Base-by-base conservation (phyloP, 2,888 invertebrate genomes). In the Macrophya annulata region DNA sequence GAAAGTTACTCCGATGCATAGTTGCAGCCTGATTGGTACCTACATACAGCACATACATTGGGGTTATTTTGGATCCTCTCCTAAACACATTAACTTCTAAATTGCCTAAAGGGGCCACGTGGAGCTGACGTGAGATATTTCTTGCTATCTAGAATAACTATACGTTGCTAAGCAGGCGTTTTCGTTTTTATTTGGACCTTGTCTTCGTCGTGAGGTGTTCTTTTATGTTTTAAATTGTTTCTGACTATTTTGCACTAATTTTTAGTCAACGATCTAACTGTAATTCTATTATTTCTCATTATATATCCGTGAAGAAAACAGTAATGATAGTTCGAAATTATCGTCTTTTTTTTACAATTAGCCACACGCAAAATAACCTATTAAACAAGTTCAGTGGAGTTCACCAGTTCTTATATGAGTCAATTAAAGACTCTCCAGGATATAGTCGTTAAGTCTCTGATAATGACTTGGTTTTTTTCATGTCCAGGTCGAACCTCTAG, bases 61-160 rank as follows among this genome's bases (percentile, higher is more conserved):
- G 68, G 31, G 37, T 37, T 68, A 68, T 37, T 68, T 37, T 37
- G 68, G 37, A 37, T 45, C 74, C 74, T 45, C 74, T 74, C 21
- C 21, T 21, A 74, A 74, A 74, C 45, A 43, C 74, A 74, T 45
- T 45, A 74, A 43, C 74, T 45, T 45, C 21, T 45, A 21, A 74
- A 31, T 31, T 25, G 21, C n/a, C 45, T 21, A 45, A 74, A 74
- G 45, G 25, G 43, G 74, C 74, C 74, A 74, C 45, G 74, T 74
- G 74, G 21, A 74, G 4, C 45, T 25, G 43, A 74, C 25, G 10
- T 74, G 74, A 74, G 12, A 74, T 74, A 40, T 74, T 74, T 10
- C 45, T 21, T 21, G n/a, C 43, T 1, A 9, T 43, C 72, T 72
- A 17, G 40, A 37, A 40, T 17, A 31, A 0, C 37, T 17, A 51